phyloP scores from a whole-genome alignment of 1,140 invertebrate genomes.

The Phenacoccus solenopsis region DNA sequence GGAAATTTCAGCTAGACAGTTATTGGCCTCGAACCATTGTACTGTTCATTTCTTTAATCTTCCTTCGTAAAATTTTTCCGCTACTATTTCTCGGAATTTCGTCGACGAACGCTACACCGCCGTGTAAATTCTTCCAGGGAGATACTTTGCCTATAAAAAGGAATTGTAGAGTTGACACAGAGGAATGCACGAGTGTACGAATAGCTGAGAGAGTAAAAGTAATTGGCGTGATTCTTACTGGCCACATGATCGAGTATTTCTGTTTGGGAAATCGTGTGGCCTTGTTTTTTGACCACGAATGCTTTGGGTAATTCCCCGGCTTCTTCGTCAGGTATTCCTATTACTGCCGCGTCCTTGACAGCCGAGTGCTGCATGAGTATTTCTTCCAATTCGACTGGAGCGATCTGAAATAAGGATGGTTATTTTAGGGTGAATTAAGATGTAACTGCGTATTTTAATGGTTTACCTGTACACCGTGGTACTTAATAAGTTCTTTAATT shows the following conservation, averaged over 20 bases:
- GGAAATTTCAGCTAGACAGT: too few relatives aligned
- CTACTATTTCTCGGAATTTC: slow-evolving; percentile 57
- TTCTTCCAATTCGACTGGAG: slow-evolving; percentile 55
- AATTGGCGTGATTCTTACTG: too few relatives aligned
- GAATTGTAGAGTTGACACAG: too few relatives aligned
- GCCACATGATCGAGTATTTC: too few relatives aligned
- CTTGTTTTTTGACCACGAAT: slow-evolving; percentile 42
- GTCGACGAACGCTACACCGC: slow-evolving; percentile 50
- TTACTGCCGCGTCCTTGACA: slow-evolving; percentile 56
- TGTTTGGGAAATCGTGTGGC: too few relatives aligned
- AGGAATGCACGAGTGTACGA: too few relatives aligned
- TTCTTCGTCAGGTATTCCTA: slow-evolving; percentile 48
- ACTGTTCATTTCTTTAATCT: too few relatives aligned
- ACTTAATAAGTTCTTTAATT: slow-evolving; percentile 67
- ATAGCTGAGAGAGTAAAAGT: too few relatives aligned
- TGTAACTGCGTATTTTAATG: slow-evolving; percentile 2
- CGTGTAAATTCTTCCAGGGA: slow-evolving; percentile 49
- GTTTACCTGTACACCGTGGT: slow-evolving; percentile 56
- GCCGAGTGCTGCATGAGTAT: slow-evolving; percentile 49
- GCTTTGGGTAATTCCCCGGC: slow-evolving; percentile 50
- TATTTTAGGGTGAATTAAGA: neutral
- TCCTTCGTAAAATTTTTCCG: slow-evolving; percentile 59
- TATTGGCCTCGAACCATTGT: too few relatives aligned
- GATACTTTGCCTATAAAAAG: slow-evolving; percentile 41
- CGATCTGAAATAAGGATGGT: slow-evolving; percentile 34